These are phyloP conservation scores for Tenualosa ilisha DNA, from an alignment of 2,797 vertebrate species.

Conservation along the genomic window DNA sequence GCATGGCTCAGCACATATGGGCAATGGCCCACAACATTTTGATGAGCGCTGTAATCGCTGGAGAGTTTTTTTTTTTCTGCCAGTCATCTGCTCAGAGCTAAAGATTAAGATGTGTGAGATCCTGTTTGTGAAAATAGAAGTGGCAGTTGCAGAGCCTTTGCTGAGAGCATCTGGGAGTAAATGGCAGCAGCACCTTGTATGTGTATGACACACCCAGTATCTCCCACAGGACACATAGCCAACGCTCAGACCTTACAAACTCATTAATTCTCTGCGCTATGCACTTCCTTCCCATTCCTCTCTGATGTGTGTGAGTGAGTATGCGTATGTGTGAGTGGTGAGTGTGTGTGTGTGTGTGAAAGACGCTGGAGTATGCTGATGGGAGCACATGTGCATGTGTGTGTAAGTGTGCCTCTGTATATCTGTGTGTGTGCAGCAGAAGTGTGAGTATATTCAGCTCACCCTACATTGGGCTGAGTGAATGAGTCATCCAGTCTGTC, in stretches of 20 bases:
- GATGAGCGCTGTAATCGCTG: slow-evolving; percentile 7
- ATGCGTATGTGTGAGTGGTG: not conserved
- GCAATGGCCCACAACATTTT: not conserved
- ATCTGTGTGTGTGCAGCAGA: not conserved
- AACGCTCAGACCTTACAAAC: too few species aligned
- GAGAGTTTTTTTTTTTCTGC: not conserved
- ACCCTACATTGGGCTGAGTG: not conserved
- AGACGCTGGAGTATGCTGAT: not conserved
- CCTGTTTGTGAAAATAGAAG: not conserved
- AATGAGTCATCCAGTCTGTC: slow-evolving; percentile 5
- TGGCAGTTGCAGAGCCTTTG: not conserved
- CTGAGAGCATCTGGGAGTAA: not conserved
- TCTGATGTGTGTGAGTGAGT: not conserved
- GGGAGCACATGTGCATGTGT: not conserved
- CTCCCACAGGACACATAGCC: too few species aligned
- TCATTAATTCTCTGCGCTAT: too few species aligned
- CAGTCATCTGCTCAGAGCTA: slow-evolving; percentile 4
- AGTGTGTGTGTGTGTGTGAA: not conserved
- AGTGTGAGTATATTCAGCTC: not conserved
- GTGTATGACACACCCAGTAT: not conserved
- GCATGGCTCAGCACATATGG: not conserved
- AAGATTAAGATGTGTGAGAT: slow-evolving; percentile 12
- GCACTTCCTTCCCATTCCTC: not conserved
- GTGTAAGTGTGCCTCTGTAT: not conserved
- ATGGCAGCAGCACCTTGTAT: too few species aligned